Evolutionary conservation across 2,797 vertebrate species (phyloP).

Genomic region (Anisognathus igniventris): DNA sequence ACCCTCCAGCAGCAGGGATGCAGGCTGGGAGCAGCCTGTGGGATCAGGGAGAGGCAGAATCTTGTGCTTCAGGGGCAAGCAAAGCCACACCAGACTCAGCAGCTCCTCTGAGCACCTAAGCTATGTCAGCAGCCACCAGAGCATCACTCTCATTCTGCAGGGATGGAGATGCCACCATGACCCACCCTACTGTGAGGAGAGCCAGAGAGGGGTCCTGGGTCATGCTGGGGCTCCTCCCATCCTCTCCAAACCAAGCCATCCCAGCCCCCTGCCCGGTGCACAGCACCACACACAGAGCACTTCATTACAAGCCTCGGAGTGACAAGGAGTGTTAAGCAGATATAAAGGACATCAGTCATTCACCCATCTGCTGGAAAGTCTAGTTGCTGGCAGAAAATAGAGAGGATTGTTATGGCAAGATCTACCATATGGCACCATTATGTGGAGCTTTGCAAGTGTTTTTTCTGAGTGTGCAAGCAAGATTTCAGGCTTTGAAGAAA

Average conservation of each 20-base stretch:
- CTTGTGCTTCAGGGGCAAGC: neutral
- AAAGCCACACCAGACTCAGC: neutral
- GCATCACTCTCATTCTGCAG: neutral
- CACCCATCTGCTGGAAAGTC: slow-evolving; percentile 33
- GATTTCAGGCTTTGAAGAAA: slow-evolving; percentile 60
- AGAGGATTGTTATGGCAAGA: slow-evolving; percentile 42
- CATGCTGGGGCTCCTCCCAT: neutral
- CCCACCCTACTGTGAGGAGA: neutral
- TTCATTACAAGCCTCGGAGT: neutral
- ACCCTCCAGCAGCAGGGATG: neutral
- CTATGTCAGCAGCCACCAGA: fast-evolving
- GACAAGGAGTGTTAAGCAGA: slow-evolving; percentile 43
- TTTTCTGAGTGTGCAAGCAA: slow-evolving; percentile 23
- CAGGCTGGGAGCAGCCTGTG: neutral
- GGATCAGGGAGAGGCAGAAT: neutral
- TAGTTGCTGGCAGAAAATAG: slow-evolving; percentile 21
- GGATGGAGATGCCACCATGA: neutral
- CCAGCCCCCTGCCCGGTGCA: neutral
- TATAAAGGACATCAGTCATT: slow-evolving; percentile 52
- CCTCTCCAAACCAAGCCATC: neutral
- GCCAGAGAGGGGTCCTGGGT: neutral
- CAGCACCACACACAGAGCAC: neutral
- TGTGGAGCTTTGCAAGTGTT: slow-evolving; percentile 39
- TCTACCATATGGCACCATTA: slow-evolving; percentile 57
- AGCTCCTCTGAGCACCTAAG: neutral